These are phyloP conservation scores for Stegodyphus mimosarum DNA, from an alignment of 1,140 invertebrate genomes.

Conservation along the genomic window DNA sequence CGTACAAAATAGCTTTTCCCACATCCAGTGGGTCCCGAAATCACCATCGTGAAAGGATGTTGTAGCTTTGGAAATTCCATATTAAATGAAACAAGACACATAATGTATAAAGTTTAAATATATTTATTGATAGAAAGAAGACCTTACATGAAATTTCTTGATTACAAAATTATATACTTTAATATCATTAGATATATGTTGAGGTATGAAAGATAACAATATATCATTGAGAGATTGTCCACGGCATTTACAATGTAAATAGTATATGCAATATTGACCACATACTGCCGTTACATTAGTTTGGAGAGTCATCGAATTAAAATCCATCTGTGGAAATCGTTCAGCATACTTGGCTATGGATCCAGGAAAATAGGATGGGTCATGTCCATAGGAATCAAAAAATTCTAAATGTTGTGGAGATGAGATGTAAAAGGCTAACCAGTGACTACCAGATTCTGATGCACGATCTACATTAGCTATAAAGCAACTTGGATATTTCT, in stretches of 20 bases:
- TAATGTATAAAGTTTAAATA: background rate
- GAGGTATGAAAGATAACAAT: background rate
- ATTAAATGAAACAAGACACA: background rate
- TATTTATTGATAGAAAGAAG: background rate
- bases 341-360: background rate
- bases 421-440: background rate
- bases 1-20: background rate
- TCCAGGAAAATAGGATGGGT: background rate
- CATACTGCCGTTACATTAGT: constrained; percentile 12
- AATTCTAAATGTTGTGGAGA: background rate
- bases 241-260: constrained; percentile 16
- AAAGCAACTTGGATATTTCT: background rate
- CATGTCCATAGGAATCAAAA: constrained; percentile 30
- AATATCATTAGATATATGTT: constrained; percentile 4
- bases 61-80: constrained; percentile 12
- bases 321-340: background rate
- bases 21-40: background rate
- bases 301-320: background rate
- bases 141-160: background rate
- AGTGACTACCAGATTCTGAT: background rate
- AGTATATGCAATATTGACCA: constrained; percentile 29
- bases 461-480: background rate
- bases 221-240: background rate
- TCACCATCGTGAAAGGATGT: constrained; percentile 3
- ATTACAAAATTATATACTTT: background rate